phyloP scores from a whole-genome alignment of 2,888 invertebrate genomes.

The Philhelius pedissequus region DNA sequence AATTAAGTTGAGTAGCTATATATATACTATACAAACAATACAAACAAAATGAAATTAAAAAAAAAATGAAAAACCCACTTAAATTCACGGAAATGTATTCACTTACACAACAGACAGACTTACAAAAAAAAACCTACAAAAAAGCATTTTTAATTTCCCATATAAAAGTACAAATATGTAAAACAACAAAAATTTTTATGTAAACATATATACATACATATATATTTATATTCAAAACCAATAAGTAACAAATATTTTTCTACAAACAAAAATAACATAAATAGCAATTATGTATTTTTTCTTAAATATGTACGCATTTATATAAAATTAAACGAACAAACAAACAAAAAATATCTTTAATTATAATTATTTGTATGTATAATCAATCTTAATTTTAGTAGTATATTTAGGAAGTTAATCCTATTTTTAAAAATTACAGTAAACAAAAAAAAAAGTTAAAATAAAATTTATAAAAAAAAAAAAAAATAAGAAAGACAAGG shows the following conservation, averaged over 20 bases:
- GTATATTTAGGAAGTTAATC: conserved; percentile 57
- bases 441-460: conserved; percentile 14
- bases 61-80: conserved; percentile 7
- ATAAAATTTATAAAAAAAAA: conserved; percentile 39
- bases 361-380: conserved; percentile 49
- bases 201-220: conserved; percentile 49
- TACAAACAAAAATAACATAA: conserved; percentile 51
- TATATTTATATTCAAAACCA: conserved; percentile 55
- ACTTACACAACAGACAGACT: conserved; percentile 38
- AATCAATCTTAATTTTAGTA: conserved; percentile 67
- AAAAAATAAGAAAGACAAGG: conserved; percentile 10
- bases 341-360: conserved; percentile 34
- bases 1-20: conserved; percentile 4
- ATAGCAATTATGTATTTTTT: conserved; percentile 45
- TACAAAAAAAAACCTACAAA: conserved; percentile 36
- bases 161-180: conserved; percentile 62
- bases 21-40: conserved; percentile 34
- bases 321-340: conserved; percentile 27
- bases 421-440: conserved; percentile 52
- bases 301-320: conserved; percentile 60
- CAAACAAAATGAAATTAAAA: not conserved
- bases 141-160: conserved; percentile 57
- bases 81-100: not conserved
- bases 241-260: conserved; percentile 54
- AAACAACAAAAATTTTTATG: conserved; percentile 26